Percentiles rank a stretch among this genome's conserved stretches.
phyloP scores from a whole-genome alignment of 2,888 invertebrate genomes.

The Aquatica leii region DNA sequence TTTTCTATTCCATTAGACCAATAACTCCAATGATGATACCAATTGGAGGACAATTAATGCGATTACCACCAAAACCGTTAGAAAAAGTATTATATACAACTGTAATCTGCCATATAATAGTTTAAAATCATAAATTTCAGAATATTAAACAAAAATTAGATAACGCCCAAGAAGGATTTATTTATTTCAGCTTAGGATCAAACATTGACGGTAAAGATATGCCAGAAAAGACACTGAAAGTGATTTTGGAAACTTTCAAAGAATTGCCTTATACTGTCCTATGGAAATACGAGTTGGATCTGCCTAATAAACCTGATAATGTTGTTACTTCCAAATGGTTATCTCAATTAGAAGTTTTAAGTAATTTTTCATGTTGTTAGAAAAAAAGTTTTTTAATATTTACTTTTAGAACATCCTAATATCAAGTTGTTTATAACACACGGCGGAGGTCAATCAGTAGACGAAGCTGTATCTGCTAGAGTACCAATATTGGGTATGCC shows the following conservation, averaged over 20 bases:
- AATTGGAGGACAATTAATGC: slow-evolving; percentile 50
- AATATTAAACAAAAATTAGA: background rate
- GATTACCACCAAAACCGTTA: slow-evolving; percentile 42
- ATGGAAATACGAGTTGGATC: slow-evolving; percentile 1
- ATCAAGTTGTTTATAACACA: slow-evolving; percentile 1
- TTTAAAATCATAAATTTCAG: too few relatives aligned
- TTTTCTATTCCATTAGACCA: slow-evolving; percentile 51
- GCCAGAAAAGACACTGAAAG: background rate
- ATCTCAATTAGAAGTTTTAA: slow-evolving; percentile 5
- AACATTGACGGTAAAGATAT: slow-evolving; percentile 7
- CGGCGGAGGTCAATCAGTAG: background rate
- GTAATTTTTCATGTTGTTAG: background rate
- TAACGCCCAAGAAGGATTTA: background rate
- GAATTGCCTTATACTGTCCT: background rate
- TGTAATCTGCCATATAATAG: too few relatives aligned
- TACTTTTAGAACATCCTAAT: slow-evolving; percentile 2
- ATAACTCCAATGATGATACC: slow-evolving; percentile 51
- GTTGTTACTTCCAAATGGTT: background rate
- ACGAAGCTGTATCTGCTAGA: background rate
- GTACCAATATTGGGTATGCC: slow-evolving; percentile 2
- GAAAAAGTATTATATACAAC: too few relatives aligned
- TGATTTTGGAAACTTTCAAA: background rate
- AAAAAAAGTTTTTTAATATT: background rate
- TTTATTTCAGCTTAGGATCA: slow-evolving; percentile 12
- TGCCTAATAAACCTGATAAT: background rate